A percentile compares a stretch with the other conserved stretches of the same genome.
phyloP scores from a whole-genome alignment of 2,797 vertebrate species.

The Anas georgica region DNA sequence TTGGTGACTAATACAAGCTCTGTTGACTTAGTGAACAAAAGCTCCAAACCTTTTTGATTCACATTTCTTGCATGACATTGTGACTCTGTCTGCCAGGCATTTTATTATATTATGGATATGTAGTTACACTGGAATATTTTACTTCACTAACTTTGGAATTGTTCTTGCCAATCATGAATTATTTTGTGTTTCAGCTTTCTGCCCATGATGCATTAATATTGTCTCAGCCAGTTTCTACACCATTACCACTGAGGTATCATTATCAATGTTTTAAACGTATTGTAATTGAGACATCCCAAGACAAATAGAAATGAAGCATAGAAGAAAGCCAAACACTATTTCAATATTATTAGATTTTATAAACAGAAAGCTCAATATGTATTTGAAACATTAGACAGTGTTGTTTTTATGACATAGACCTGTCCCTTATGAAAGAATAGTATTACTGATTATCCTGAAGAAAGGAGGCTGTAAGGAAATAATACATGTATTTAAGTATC shows the following conservation, averaged over 20 bases:
- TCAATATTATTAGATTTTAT: background rate
- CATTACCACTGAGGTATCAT: constrained; percentile 93
- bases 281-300: background rate
- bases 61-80: background rate
- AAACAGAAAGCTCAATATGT: background rate
- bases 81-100: background rate
- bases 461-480: background rate
- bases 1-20: background rate
- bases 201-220: constrained; percentile 91
- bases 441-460: background rate
- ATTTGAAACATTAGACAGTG: background rate
- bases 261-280: constrained; percentile 2
- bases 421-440: background rate
- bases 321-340: background rate
- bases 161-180: background rate
- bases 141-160: background rate
- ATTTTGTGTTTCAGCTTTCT: constrained; percentile 85
- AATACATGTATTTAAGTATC: background rate
- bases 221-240: constrained; percentile 96
- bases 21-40: background rate
- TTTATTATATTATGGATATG: background rate
- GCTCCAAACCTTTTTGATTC: background rate
- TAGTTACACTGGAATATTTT: constrained; percentile 25
- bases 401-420: background rate
- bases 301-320: background rate